These are phyloP conservation scores for Notodonta ziczac DNA, from an alignment of 2,888 invertebrate species.

Conservation along the genomic window DNA sequence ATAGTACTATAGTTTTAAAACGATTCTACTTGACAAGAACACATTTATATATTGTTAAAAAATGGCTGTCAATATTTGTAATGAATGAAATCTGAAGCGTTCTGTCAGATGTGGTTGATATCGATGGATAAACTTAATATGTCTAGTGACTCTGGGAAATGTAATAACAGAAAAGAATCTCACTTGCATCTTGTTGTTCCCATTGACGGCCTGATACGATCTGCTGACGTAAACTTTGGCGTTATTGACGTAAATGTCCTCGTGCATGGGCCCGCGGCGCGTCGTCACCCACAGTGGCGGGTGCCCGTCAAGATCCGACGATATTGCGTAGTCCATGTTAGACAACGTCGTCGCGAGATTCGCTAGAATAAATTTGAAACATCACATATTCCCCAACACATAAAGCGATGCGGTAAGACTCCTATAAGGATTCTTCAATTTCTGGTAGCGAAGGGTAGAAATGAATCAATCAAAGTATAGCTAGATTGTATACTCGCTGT, in stretches of 20 bases:
- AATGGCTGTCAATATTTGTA: no score
- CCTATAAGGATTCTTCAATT: no score
- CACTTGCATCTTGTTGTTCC: conserved; percentile 77
- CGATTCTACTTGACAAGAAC: no score
- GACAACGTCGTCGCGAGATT: conserved; percentile 89
- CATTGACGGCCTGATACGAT: conserved; percentile 86
- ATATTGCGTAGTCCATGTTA: conserved; percentile 88
- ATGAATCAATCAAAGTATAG: no score
- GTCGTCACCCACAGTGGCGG: conserved; percentile 94
- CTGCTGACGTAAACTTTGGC: conserved; percentile 89
- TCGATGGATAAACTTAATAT: no score
- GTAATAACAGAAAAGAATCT: conserved; percentile 88
- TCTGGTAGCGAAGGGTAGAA: no score
- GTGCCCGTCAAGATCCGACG: conserved; percentile 92
- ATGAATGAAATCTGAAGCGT: no score
- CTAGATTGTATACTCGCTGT: no score
- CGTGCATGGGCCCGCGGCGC: conserved; percentile 84
- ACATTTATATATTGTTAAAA: no score
- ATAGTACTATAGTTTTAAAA: no score
- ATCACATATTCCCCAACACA: neutral
- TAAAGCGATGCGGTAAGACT: neutral
- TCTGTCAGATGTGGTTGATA: no score
- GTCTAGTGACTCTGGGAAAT: conserved; percentile 49
- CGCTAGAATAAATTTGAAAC: conserved; percentile 78
- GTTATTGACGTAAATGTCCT: conserved; percentile 94